Evolutionary conservation across 2,797 vertebrate genomes (phyloP), one percentile per base, ranked within the genome.

Genomic region (Oryzias dopingdopingensis): DNA sequence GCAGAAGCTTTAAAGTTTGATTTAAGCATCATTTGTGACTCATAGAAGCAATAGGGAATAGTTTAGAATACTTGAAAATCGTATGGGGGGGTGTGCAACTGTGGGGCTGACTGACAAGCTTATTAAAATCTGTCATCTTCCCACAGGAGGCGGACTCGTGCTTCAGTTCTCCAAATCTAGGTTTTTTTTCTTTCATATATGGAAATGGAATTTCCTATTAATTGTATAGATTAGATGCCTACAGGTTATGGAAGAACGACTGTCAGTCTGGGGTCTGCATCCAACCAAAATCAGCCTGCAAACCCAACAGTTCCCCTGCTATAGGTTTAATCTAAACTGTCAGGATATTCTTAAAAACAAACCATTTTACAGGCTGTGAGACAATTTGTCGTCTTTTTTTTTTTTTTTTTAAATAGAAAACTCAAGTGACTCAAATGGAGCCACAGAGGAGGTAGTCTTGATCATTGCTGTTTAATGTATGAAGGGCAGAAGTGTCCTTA

Each of bases 391-490:
- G n/a, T 17, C 6, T n/a, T 8, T 71, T 44, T 74, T 81, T 78
- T n/a, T 8, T 71, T 44, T 74, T 74, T 52, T 68, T 75, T 29
- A 79, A 77, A 65, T 82, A 76, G 70, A 55, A 44, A 79, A 61
- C 62, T 80, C 72, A 75, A 63, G 74, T 76, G 65, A 63, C 54
- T 55, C 50, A 59, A 53, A 59, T 78, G 59, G 70, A 52, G 66
- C 60, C 56, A 54, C 69, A 65, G 58, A 58, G 46, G 52, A 70
- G 52, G 65, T 70, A 63, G 72, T 53, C 69, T 74, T 68, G 41
- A 65, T 62, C 73, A 16, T 13, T 55, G 56, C 80, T 84, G 76
- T 83, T 74, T 80, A 18, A 64, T 68, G 60, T 77, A 45, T 83
- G 70, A 83, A 71, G 70, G 79, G 66, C 72, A 50, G 64, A 64